Base-by-base conservation (phyloP, 2,888 invertebrate species). In the Catocala nupta region DNA sequence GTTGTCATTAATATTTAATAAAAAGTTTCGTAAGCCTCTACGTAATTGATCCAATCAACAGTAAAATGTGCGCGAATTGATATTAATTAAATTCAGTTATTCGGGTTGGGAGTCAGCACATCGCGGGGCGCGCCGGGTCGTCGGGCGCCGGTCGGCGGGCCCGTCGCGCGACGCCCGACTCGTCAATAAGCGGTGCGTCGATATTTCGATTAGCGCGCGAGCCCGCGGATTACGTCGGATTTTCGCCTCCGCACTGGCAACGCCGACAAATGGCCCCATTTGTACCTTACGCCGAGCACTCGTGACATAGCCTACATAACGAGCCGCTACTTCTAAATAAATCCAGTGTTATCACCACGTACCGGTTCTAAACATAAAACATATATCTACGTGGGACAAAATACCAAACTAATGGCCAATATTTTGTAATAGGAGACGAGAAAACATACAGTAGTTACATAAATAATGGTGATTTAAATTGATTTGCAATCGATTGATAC, bases 121-220 rank as follows among this genome's bases (percentile, higher is more conserved):
- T 13, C 44, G 57, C 45, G 49, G 55, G 69, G 67, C 63, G 65
- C 47, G 39, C 45, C 43, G 63, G 55, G 51, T 64, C 71, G 74
- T 44, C 67, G 59, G 67, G 61, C 68, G 66, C 63, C 64, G 70
- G 65, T 57, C 63, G 71, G 70, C 60, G 8, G 8, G 36, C 36
- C 25, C 25, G 25, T 3, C 25, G 5, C 6, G 36, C 36, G 36
- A 39, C 36, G 9, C 36, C 55, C 72, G 68, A 57, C 68, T 78
- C 83, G 89, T 88, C 91, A 89, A 90, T 90, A 89, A 89, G 82
- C 86, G 85, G 71, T 78, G 81, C 86, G 91, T 89, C 91, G 90
- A 91, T 93, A 92, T 91, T 92, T 91, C 93, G 93, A 93, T 93
- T 93, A 93, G 93, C 92, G 85, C 80, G 86, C 86, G 85, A 84